A percentile compares a stretch with the other conserved stretches of the same genome.
phyloP scores from a whole-genome alignment of 1,140 invertebrate species.

The Akabosia matsudoensis region DNA sequence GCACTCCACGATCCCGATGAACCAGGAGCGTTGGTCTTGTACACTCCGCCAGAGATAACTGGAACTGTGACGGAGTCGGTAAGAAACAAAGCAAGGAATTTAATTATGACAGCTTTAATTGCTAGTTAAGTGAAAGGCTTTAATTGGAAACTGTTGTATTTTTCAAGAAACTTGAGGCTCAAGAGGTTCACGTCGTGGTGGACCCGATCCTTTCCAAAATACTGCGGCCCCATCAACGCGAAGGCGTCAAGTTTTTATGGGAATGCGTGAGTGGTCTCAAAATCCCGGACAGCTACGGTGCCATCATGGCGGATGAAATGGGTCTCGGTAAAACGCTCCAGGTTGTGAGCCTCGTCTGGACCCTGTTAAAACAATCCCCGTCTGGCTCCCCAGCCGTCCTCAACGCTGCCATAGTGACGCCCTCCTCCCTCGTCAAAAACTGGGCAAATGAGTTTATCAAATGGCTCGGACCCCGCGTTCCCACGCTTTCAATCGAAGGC shows the following conservation, averaged over 20 bases:
- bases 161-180: constrained; percentile 52
- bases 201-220: constrained; percentile 88
- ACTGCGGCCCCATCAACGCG: constrained; percentile 94
- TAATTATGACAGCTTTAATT: constrained; percentile 1
- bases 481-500: constrained; percentile 84
- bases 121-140: constrained; percentile 51
- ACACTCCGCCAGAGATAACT: constrained; percentile 74
- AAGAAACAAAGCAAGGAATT: not conserved
- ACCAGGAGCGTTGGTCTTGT: constrained; percentile 89
- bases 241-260: constrained; percentile 99
- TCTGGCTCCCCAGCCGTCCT: constrained; percentile 62
- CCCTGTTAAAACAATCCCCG: constrained; percentile 79
- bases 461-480: constrained; percentile 84
- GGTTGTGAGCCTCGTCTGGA: constrained; percentile 96
- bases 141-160: not conserved
- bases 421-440: constrained; percentile 96
- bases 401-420: constrained; percentile 92
- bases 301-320: constrained; percentile 99
- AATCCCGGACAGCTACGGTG: constrained; percentile 84
- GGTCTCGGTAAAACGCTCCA: constrained; percentile 83
- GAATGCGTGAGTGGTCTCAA: constrained; percentile 93
- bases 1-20: constrained; percentile 90
- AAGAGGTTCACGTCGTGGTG: constrained; percentile 85
- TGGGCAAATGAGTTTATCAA: constrained; percentile 99
- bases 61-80: constrained; percentile 60